Percentiles rank a stretch among this genome's conserved stretches.
Conservation (phyloP, 1,140 invertebrate species). For the Brachionus manjavacas region DNA sequence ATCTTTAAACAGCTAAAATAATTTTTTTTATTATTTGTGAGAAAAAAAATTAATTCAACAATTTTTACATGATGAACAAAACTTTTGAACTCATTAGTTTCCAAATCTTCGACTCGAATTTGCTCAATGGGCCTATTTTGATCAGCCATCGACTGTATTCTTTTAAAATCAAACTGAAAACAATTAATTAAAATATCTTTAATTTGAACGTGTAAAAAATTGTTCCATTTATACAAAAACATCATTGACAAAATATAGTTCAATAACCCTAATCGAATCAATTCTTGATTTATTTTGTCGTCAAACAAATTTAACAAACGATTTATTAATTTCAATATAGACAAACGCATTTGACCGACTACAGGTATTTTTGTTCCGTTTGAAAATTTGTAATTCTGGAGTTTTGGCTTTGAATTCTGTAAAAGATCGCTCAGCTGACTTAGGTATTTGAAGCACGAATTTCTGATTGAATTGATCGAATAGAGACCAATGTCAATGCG, state of each 20-base stretch:
- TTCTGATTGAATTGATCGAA: background rate
- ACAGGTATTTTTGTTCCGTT: background rate
- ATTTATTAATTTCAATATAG: background rate
- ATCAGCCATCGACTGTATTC: background rate
- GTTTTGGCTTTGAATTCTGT: background rate
- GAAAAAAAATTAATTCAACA: background rate
- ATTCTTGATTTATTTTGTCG: background rate
- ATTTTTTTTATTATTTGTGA: no score
- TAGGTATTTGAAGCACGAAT: background rate
- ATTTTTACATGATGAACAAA: conserved; percentile 7
- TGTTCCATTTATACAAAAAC: conserved; percentile 39
- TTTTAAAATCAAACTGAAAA: conserved; percentile 18
- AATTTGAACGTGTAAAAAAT: conserved; percentile 36
- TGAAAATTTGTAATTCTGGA: background rate
- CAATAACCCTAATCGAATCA: background rate
- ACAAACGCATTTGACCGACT: background rate
- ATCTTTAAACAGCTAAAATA: conserved; percentile 21
- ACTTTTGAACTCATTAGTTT: background rate
- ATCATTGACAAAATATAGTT: conserved; percentile 10
- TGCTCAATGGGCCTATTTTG: background rate
- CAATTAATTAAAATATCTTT: conserved; percentile 22
- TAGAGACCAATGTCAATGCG: background rate
- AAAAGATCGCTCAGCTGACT: background rate
- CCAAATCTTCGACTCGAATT: conserved; percentile 11
- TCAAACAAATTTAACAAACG: background rate